Evolutionary conservation across 2,888 invertebrate genomes (phyloP).

Genomic region (Heliconius ismenius): DNA sequence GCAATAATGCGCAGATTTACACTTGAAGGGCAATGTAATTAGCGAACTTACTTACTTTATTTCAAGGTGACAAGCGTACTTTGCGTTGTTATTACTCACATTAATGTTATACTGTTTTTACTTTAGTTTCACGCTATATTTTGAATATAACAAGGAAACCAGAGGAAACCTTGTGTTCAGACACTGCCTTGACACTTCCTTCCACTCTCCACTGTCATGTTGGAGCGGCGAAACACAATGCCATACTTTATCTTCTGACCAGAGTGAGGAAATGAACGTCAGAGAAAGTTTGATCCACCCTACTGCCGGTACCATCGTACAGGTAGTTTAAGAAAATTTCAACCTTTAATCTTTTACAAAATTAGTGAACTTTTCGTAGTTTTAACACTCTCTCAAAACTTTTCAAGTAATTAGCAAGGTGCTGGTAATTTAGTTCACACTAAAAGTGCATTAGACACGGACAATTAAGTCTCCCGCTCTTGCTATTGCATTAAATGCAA

Average conservation of each 20-base stretch:
- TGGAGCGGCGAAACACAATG: neutral
- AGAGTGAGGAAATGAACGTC: no score
- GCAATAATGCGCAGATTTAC: neutral
- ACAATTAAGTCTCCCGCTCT: constrained; percentile 30
- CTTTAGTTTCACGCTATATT: no score
- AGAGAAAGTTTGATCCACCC: neutral
- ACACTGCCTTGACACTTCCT: no score
- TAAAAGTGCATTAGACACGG: constrained; percentile 33
- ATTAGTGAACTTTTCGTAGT: neutral
- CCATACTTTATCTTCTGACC: no score
- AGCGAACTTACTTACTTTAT: neutral
- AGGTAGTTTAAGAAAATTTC: neutral
- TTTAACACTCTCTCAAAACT: constrained; percentile 48
- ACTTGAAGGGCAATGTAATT: neutral
- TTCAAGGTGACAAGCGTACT: neutral
- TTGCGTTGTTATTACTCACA: neutral
- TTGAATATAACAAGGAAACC: no score
- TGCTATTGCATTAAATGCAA: constrained; percentile 36
- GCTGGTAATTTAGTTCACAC: constrained; percentile 15
- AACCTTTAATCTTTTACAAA: neutral
- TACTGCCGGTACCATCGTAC: neutral
- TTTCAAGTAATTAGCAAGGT: constrained; percentile 34
- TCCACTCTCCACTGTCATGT: neutral
- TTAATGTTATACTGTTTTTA: no score
- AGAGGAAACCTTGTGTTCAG: no score